Evolutionary conservation across 2,797 vertebrate genomes (phyloP), one percentile per base, ranked within the genome.

Genomic region (Scyliorhinus canicula): DNA sequence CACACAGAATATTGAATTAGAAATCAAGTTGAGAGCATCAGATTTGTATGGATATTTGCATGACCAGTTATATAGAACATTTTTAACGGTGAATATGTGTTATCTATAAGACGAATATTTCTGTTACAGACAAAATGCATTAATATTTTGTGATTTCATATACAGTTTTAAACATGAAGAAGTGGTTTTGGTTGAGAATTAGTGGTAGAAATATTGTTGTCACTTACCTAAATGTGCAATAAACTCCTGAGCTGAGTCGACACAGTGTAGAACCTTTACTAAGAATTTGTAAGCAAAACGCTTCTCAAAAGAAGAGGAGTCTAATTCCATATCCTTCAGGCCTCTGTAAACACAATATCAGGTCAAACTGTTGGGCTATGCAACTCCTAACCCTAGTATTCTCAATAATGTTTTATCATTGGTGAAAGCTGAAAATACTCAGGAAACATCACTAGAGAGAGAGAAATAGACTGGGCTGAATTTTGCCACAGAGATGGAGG

Each of bases 231-330:
- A 97, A 96, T 99, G 99, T 85, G 98, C 97, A 96, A 99, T 99
- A 96, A 99, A 99, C 96, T 99, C 99, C 96, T 99, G 99, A 95
- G 99, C 99, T 9, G 98, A 99, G 96, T 99, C 99, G 60, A 99
- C 98, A 12, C 99, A 99, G 96, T 99, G 99, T 95, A 99, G 97
- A 95, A 99, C 98, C 97, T 99, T 99, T 97, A 99, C 99, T 96
- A 99, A 97, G 97, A 99, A 99, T 96, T 98, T 99, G 96, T 98
- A 99, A 95, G 99, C 98, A 97, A 99, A 99, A 95, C 99, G 98
- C 97, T 99, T 99, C 96, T 99, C 99, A 98, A 99, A 98, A 65
- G 99, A 99, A 19, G 98, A 99, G 2, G 99, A 98, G 96, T 99
- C 99, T 96, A 98, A 97, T 50, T 98, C 99, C 96, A 99, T 96